These are phyloP conservation scores for Otolemur garnettii DNA, from an alignment of 2,113 vertebrate genomes.

Conservation along the genomic window DNA sequence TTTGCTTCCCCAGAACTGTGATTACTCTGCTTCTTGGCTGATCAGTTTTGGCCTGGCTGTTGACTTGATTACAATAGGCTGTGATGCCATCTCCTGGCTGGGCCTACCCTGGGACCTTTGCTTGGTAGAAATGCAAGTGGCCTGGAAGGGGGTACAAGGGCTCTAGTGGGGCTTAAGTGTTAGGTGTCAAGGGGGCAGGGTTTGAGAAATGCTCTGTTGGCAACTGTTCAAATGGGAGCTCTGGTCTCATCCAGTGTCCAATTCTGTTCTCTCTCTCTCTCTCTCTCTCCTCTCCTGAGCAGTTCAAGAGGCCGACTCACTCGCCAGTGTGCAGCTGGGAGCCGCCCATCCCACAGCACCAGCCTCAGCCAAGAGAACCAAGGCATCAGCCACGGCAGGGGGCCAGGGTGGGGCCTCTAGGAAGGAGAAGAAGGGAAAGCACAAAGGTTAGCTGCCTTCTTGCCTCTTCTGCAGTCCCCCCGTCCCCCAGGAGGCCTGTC, in stretches of 20 bases:
- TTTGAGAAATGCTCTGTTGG: neutral
- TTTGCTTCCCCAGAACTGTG: neutral
- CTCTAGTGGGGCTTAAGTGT: neutral
- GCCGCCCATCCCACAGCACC: conserved; percentile 89
- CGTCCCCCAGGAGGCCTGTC: neutral
- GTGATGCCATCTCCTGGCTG: no score
- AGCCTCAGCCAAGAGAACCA: conserved; percentile 95
- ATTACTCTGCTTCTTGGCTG: neutral
- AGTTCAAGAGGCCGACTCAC: conserved; percentile 97
- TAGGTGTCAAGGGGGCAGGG: no score
- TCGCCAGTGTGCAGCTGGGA: conserved; percentile 91
- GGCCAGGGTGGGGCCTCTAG: conserved; percentile 94
- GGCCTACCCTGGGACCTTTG: neutral
- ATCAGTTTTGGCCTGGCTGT: neutral
- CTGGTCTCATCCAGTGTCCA: neutral
- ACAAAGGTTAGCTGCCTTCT: conserved; percentile 94
- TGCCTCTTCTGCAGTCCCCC: neutral
- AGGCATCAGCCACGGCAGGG: conserved; percentile 91
- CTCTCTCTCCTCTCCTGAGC: conserved; percentile 81
- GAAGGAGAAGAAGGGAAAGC: conserved; percentile 97
- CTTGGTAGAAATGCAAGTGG: no score
- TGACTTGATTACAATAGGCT: neutral
- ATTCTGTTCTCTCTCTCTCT: conserved; percentile 43
- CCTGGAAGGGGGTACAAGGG: neutral
- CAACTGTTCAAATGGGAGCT: neutral